Conservation (phyloP, 2,797 vertebrate species). For the Danio kyathit region DNA sequence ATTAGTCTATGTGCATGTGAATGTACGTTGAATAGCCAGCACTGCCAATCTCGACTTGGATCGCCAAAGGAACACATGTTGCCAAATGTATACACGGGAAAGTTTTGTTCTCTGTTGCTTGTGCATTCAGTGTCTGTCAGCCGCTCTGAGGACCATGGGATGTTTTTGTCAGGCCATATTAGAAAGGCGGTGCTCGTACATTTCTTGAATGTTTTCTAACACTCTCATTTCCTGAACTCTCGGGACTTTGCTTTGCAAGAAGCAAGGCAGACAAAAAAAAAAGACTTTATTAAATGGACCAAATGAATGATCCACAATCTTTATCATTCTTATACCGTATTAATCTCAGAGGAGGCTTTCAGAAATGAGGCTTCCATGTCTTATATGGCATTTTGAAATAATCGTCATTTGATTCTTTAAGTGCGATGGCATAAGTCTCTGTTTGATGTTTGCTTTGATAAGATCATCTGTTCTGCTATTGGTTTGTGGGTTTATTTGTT, state of each 20-base stretch:
- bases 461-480: conserved; percentile 49
- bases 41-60: conserved; percentile 73
- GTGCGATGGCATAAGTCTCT: background rate
- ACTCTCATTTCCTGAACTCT: conserved; percentile 56
- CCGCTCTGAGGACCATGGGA: conserved; percentile 1
- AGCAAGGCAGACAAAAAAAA: conserved; percentile 70
- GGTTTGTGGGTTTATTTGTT: conserved; percentile 50
- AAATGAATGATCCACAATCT: conserved; percentile 40
- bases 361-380: conserved; percentile 24
- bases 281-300: conserved; percentile 55
- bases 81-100: conserved; percentile 63
- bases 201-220: conserved; percentile 53
- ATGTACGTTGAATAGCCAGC: conserved; percentile 68
- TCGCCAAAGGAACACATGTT: conserved; percentile 67
- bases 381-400: conserved; percentile 35
- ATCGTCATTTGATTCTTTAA: background rate
- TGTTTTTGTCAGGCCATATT: conserved; percentile 34
- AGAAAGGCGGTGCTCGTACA: conserved; percentile 54
- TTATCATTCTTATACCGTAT: background rate
- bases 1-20: conserved; percentile 78
- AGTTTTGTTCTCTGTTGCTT: conserved; percentile 58
- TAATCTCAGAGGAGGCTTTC: conserved; percentile 26
- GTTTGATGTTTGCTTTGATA: conserved; percentile 39
- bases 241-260: conserved; percentile 57
- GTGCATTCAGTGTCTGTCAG: conserved; percentile 34